A percentile compares a stretch with the other conserved stretches of the same genome.
Conservation (phyloP, 2,113 vertebrate species). For the Anser brachyrhynchus region DNA sequence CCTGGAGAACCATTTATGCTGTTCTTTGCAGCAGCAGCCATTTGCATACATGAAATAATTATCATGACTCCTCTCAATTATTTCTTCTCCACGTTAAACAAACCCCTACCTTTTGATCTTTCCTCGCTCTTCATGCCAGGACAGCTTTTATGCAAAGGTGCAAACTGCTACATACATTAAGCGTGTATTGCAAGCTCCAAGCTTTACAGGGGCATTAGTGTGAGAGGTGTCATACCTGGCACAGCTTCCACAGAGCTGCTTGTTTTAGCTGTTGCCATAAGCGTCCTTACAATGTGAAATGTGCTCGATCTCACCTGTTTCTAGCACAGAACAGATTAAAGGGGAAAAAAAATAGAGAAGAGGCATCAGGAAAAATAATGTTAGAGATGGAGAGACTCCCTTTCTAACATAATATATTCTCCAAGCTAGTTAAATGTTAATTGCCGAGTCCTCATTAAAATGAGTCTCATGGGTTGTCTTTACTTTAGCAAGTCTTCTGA, state of each 20-base stretch:
- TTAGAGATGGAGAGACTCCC: neutral
- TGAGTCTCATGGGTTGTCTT: neutral
- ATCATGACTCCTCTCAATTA: conserved; percentile 11
- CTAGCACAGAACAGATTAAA: neutral
- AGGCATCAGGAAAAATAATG: neutral
- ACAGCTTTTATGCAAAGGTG: conserved; percentile 2
- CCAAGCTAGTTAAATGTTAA: neutral
- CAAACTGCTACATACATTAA: neutral
- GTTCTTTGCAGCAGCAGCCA: neutral
- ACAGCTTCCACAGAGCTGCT: neutral
- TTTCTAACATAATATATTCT: neutral
- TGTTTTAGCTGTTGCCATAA: neutral
- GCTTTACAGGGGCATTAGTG: conserved; percentile 1
- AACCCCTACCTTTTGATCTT: conserved; percentile 36
- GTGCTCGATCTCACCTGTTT: neutral
- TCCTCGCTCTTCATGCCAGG: neutral
- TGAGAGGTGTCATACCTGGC: neutral
- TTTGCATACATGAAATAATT: conserved; percentile 17
- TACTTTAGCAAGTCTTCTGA: neutral
- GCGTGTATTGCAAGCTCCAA: neutral
- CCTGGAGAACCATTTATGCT: neutral
- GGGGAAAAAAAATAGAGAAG: neutral
- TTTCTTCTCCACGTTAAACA: conserved; percentile 3
- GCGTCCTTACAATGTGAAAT: neutral
- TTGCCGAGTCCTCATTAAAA: neutral